A percentile compares a stretch with the other conserved stretches of the same genome.
Evolutionary conservation across 2,797 vertebrate species (phyloP).

Genomic region (Heteromormyrus szaboi): DNA sequence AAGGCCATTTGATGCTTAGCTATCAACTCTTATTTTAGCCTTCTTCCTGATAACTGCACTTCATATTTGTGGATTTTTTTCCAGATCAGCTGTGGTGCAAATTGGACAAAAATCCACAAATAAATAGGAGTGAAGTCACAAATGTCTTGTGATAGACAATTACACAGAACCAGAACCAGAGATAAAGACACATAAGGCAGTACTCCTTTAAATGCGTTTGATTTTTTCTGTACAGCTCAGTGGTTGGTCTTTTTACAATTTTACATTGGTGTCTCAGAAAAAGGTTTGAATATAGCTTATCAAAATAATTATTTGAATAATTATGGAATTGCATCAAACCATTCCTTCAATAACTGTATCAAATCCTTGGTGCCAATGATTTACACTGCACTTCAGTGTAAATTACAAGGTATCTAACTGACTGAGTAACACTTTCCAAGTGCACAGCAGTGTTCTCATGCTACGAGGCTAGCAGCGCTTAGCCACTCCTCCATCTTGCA

Average conservation of each 20-base stretch:
- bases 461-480: background rate
- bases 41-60: background rate
- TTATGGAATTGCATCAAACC: background rate
- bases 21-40: background rate
- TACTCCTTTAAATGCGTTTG: background rate
- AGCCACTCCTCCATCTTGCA: background rate
- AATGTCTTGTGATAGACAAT: background rate
- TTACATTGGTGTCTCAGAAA: background rate
- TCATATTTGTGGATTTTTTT: background rate
- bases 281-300: background rate
- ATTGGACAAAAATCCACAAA: background rate
- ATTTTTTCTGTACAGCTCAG: background rate
- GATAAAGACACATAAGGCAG: background rate
- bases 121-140: background rate
- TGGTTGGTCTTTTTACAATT: background rate
- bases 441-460: background rate
- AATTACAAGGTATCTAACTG: background rate
- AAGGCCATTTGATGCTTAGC: background rate
- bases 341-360: background rate
- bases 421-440: background rate
- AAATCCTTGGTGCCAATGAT: background rate
- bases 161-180: background rate
- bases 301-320: background rate
- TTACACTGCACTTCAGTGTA: background rate
- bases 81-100: background rate